Percentiles rank a stretch among this genome's conserved stretches.
Conservation (phyloP, 2,113 vertebrate species). For the Limnothrissa miodon region DNA sequence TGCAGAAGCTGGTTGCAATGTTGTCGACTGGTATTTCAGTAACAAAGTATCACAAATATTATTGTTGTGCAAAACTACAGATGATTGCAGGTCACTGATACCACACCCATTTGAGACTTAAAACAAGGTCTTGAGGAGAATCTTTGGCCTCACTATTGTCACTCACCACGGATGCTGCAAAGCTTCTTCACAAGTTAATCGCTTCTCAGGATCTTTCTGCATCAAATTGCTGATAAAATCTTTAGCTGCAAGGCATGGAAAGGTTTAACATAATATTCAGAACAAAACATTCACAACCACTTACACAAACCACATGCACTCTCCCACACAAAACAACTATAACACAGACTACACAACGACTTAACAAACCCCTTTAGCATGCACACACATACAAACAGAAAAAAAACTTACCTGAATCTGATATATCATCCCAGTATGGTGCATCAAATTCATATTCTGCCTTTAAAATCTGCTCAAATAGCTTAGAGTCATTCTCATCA, state of each 20-base stretch:
- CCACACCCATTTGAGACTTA: not conserved
- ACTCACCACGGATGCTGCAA: conserved; percentile 95
- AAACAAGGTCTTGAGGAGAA: not conserved
- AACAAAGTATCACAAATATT: not conserved
- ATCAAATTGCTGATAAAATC: conserved; percentile 94
- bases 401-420: conserved; percentile 88
- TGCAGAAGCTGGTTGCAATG: not conserved
- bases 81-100: not conserved
- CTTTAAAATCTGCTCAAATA: conserved; percentile 98
- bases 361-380: not conserved
- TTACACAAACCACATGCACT: conserved; percentile 35
- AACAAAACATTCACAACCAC: conserved; percentile 21
- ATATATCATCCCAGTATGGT: conserved; percentile 98
- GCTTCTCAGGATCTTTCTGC: conserved; percentile 97
- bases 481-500: conserved; percentile 96
- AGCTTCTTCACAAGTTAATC: conserved; percentile 95
- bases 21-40: not conserved
- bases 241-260: conserved; percentile 77
- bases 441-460: conserved; percentile 98
- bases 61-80: not conserved
- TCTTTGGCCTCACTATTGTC: not conserved
- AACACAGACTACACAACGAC: conserved; percentile 15
- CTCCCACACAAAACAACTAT: conserved; percentile 18
- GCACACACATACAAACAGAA: not conserved
- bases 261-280: not conserved